Conservation (phyloP, 1,140 invertebrate genomes). For the Coenobita brevimanus region DNA sequence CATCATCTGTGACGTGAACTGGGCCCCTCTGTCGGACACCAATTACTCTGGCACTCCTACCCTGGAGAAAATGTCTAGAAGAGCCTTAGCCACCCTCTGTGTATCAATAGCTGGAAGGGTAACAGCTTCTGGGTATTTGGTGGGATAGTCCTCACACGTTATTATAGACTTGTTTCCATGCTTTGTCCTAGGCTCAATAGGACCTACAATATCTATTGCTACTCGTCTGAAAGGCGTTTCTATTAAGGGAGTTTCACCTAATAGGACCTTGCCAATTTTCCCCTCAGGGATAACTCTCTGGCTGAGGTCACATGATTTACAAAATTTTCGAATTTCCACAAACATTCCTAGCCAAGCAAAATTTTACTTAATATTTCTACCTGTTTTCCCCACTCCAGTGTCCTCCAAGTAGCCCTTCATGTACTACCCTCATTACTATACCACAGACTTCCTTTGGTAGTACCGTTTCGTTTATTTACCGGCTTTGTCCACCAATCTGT, state of each 20-base stretch:
- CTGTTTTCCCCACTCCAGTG: neutral
- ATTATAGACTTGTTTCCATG: neutral
- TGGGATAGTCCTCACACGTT: neutral
- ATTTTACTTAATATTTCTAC: neutral
- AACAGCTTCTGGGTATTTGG: slow-evolving; percentile 10
- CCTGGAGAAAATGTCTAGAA: neutral
- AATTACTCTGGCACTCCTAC: neutral
- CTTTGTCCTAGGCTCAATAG: no score
- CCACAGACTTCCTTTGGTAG: neutral
- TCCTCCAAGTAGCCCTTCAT: neutral
- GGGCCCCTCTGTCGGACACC: neutral
- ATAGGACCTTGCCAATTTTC: neutral
- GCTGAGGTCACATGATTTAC: neutral
- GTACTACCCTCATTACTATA: neutral
- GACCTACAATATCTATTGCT: neutral
- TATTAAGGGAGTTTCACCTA: neutral
- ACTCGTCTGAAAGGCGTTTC: slow-evolving; percentile 7
- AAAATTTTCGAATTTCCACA: neutral
- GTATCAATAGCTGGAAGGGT: neutral
- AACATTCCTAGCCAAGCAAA: neutral
- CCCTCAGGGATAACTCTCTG: neutral
- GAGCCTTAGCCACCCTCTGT: neutral
- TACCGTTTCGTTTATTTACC: neutral
- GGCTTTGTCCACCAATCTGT: neutral
- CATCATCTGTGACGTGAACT: slow-evolving; percentile 4